Conservation (phyloP, 2,797 vertebrate species). For the Pseudocheirus occidentalis region DNA sequence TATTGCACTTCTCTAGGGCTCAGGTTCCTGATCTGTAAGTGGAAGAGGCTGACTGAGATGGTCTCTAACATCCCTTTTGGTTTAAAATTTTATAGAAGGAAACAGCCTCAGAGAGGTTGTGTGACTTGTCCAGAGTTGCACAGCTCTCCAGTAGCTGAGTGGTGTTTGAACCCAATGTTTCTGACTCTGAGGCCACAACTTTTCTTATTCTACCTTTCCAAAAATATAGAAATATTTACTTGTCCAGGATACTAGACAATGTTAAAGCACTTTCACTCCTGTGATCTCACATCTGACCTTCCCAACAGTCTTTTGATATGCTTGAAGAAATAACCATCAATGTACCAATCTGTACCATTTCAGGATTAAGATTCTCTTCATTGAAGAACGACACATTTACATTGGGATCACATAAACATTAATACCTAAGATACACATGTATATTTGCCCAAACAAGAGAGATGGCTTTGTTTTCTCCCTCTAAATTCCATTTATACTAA, state of each 20-base stretch:
- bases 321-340: background rate
- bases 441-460: background rate
- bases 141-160: background rate
- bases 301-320: background rate
- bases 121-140: background rate
- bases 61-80: background rate
- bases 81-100: background rate
- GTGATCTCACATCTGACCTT: background rate
- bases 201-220: background rate
- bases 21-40: background rate
- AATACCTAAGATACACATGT: background rate
- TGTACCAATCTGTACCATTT: background rate
- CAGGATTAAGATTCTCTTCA: background rate
- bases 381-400: background rate
- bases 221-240: background rate
- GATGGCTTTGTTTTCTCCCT: background rate
- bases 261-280: background rate
- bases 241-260: background rate
- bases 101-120: background rate
- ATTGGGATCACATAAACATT: background rate
- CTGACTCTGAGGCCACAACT: background rate
- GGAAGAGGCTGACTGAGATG: background rate
- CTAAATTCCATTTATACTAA: constrained; percentile 1
- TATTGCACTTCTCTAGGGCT: background rate
- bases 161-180: background rate